Percentiles rank a stretch among this genome's conserved stretches.
Evolutionary conservation across 2,113 vertebrate species (phyloP).

Genomic region (Albula glossodonta): DNA sequence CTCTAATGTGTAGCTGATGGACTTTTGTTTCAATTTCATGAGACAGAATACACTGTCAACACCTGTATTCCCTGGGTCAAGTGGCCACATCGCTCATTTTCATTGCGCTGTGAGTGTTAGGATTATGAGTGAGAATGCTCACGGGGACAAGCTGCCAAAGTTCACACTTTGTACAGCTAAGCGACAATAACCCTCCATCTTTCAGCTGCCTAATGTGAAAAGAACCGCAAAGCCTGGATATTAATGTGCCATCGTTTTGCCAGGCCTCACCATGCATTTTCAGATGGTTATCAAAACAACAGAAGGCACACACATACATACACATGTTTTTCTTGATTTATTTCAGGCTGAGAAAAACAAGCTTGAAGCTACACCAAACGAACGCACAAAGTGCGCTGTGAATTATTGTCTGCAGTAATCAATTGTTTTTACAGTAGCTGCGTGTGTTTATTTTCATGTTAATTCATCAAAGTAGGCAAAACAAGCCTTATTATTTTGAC

Average conservation of each 20-base stretch:
- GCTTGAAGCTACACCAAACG: not conserved
- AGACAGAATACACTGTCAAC: not conserved
- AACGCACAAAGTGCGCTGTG: not conserved
- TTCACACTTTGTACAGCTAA: not conserved
- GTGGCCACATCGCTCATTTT: not conserved
- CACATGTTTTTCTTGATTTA: not conserved
- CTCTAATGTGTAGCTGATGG: not conserved
- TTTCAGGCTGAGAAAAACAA: not conserved
- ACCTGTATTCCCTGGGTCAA: not conserved
- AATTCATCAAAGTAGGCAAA: not conserved
- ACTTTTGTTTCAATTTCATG: constrained; percentile 1
- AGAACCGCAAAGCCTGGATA: too few species aligned
- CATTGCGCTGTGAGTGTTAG: not conserved
- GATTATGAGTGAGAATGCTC: not conserved
- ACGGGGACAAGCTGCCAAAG: not conserved
- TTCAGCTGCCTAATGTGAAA: not conserved
- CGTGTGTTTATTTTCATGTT: not conserved
- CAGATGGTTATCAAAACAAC: too few species aligned
- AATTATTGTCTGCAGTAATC: not conserved
- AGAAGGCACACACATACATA: not conserved
- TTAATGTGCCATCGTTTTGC: too few species aligned
- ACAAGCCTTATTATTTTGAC: not conserved
- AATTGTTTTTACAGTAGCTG: not conserved
- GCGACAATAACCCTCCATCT: not conserved
- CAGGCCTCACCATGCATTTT: too few species aligned